Percentiles rank a stretch among this genome's conserved stretches.
Conservation (phyloP, 2,888 invertebrate genomes). For the Vannuccia rotundouncinata region DNA sequence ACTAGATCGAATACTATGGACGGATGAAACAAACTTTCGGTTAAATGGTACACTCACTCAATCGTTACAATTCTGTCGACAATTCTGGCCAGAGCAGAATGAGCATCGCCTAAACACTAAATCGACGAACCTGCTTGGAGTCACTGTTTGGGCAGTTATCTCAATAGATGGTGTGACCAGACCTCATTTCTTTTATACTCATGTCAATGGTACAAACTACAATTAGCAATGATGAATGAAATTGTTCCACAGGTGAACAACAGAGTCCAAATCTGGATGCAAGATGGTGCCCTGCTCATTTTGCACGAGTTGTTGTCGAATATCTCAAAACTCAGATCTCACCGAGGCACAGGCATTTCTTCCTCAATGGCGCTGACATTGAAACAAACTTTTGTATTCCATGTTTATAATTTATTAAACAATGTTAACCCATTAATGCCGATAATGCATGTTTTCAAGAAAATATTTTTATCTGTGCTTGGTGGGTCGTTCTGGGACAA, state of each 20-base stretch:
- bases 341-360: background rate
- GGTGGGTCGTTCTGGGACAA: background rate
- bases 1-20: too few species aligned
- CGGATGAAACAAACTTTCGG: too few species aligned
- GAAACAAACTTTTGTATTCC: background rate
- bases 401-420: background rate
- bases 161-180: too few species aligned
- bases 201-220: constrained; percentile 26
- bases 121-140: too few species aligned
- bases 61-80: too few species aligned
- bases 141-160: too few species aligned
- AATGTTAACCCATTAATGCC: too few species aligned
- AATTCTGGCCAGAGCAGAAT: too few species aligned
- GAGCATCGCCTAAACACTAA: too few species aligned
- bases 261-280: constrained; percentile 2
- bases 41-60: too few species aligned
- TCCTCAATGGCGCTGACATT: background rate
- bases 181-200: too few species aligned
- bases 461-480: background rate
- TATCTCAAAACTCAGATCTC: constrained; percentile 9
- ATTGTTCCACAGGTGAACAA: constrained; percentile 15
- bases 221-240: background rate
- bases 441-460: background rate
- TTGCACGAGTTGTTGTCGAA: constrained; percentile 15
- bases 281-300: constrained; percentile 11